A percentile compares a stretch with the other conserved stretches of the same genome.
Evolutionary conservation across 2,113 vertebrate species (phyloP).

Genomic region (Colistium nudipinnis): DNA sequence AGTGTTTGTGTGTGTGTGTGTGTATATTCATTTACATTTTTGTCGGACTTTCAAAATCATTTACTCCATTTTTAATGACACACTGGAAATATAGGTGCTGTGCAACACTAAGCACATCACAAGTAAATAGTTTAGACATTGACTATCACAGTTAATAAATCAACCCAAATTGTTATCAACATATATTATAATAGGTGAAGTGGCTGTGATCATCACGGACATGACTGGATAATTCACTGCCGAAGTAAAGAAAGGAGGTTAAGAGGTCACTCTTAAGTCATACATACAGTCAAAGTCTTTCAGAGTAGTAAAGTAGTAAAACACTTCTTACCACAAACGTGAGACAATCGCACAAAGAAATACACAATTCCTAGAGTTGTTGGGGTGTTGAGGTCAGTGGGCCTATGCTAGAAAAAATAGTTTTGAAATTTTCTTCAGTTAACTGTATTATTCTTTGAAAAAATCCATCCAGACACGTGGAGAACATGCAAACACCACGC

Average conservation of each 20-base stretch:
- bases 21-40: not conserved
- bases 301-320: not conserved
- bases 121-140: not conserved
- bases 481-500: not conserved
- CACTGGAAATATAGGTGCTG: no score
- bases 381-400: no score
- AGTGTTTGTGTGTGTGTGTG: constrained; percentile 12
- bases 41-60: no score
- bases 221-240: not conserved
- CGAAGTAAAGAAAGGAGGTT: not conserved
- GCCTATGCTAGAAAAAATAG: no score
- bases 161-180: not conserved
- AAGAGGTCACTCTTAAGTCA: not conserved
- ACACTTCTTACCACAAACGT: not conserved
- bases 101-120: not conserved
- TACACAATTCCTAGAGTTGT: not conserved
- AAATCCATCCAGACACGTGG: not conserved
- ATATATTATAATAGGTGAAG: not conserved
- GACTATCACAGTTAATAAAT: not conserved
- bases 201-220: not conserved
- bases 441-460: no score
- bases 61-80: no score
- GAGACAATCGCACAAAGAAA: not conserved
- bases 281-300: not conserved
- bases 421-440: no score